Base-by-base conservation (phyloP, 1,140 invertebrate species). In the Lepidostoma basale region DNA sequence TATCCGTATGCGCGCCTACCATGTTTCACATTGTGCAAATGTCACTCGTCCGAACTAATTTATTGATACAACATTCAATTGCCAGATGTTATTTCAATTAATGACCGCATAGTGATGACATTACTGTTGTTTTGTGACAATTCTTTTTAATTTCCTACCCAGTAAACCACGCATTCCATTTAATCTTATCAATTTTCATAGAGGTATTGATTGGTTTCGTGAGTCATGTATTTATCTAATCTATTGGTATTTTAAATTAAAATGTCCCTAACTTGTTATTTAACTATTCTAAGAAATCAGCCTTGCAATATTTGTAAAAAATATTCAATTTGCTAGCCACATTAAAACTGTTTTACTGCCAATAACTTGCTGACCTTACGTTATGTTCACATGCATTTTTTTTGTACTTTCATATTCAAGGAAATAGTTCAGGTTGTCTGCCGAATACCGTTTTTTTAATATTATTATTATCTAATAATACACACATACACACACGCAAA, bases 11-110 rank as follows among this genome's bases (percentile, higher is more conserved):
- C 22, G 28, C 26, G n/a, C 12, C 52, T 16, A 26, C 26, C 28
- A 20, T 30, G 10, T 58, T 40, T 36, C 16, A 9, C n/a, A 22
- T 16, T 16, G 39, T 62, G 39, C 33, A 49, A 63, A 63, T 63
- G 60, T 63, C 60, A 63, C 25, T 63, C 49, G 26, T 26, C 16
- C 49, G 12, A 65, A 52, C n/a, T 45, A 54, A 54, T 65, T 65
- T 65, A 65, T 65, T 65, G 62, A 65, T 65, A 65, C 47, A 65
- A 65, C 62, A 65, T 52, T 52, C 62, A 65, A 65, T 65, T 65
- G 45, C 62, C 62, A 65, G 62, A 65, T 65, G 62, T 65, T 65
- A 52, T 52, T 54, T 56, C 62, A 65, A 65, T 65, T 54, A 65
- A 30, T 45, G 47, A 14, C 14, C 62, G 62, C 45, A 42, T 65